Evolutionary conservation across 2,888 invertebrate genomes (phyloP), one percentile per base, ranked within the genome.

Genomic region (Sminthurinus aureus): DNA sequence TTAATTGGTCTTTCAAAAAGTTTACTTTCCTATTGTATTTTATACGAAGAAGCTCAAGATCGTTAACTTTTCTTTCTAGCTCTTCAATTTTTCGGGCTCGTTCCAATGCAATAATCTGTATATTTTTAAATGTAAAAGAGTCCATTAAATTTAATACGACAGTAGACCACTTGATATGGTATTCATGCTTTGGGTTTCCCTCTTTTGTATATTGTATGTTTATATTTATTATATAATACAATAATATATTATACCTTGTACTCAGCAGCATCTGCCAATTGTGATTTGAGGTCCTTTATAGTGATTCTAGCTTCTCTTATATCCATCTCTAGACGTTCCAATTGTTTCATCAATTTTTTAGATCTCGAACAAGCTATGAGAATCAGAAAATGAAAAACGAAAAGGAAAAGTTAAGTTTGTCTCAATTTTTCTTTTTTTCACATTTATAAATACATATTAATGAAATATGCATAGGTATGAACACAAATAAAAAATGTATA

Each of bases 11-110:
- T 89, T 94, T 95, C 81, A 95, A 90, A 52, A 94, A 91, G 85
- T 92, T 92, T 22, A 95, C 92, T 91, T 95, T 95, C 84, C 94
- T 92, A 89, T 93, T 94, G 90, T 94, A 94, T 69, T 95, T 93
- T 0, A 94, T 93, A 80, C 96, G 93, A 52, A 96, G 91, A 88
- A 95, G 92, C 89, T 96, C 96, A 71, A 95, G 93, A 89, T 96
- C 96, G 73, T 95, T 94, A 50, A 96, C 90, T 86, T 94, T 94
- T 90, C 95, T 94, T 87, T 96, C 95, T 2, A 96, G 91, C 85
- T 96, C 96, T 89, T 96, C 96, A 81, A 96, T 93, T 91, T 95
- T 96, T 50, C 96, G 92, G 0, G 95, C 95, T 52, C 95, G 92
- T 90, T 96, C 96, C 88, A 96, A 90, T 0, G 96, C 94, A 22